These are phyloP conservation scores for Blennius ocellaris DNA, from an alignment of 2,113 vertebrate genomes.

Conservation along the genomic window DNA sequence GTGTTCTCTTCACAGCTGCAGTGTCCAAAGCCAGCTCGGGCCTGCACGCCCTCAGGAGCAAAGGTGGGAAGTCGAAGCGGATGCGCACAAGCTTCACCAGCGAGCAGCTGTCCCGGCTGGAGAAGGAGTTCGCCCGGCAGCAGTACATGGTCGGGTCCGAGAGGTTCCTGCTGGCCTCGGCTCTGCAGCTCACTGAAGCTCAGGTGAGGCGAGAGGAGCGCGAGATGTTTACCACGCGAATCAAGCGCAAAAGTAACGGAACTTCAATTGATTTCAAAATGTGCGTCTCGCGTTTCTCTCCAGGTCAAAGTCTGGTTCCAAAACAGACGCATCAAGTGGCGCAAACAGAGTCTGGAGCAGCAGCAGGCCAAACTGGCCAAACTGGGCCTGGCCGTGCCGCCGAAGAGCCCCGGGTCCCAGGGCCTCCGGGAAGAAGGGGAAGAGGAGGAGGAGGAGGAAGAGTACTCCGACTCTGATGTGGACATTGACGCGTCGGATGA, in stretches of 20 bases:
- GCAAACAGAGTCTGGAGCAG: conserved; percentile 87
- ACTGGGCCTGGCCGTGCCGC: conserved; percentile 78
- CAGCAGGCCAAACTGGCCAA: conserved; percentile 87
- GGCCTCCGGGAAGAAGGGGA: conserved; percentile 77
- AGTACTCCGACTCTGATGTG: conserved; percentile 75
- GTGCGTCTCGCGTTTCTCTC: neutral
- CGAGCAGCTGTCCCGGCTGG: conserved; percentile 87
- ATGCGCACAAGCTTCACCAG: conserved; percentile 89
- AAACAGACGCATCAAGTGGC: conserved; percentile 88
- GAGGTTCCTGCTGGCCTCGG: conserved; percentile 85
- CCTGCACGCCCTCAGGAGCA: conserved; percentile 76
- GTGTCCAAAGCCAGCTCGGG: conserved; percentile 74
- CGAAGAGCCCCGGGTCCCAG: conserved; percentile 81
- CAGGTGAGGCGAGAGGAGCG: conserved; percentile 73
- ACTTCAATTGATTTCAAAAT: too few relatives aligned
- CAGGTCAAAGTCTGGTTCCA: conserved; percentile 90
- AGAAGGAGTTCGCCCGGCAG: conserved; percentile 88
- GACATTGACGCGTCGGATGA: conserved; percentile 78
- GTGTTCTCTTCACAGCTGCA: conserved; percentile 66
- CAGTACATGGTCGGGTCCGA: conserved; percentile 89
- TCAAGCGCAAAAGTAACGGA: too few relatives aligned
- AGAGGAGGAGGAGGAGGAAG: conserved; percentile 61
- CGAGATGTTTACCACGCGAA: too few relatives aligned
- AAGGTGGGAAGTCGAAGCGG: conserved; percentile 84
- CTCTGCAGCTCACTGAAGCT: conserved; percentile 85